Evolutionary conservation across 2,797 vertebrate species (phyloP), one percentile per base, ranked within the genome.

Genomic region (Vireo griseus): DNA sequence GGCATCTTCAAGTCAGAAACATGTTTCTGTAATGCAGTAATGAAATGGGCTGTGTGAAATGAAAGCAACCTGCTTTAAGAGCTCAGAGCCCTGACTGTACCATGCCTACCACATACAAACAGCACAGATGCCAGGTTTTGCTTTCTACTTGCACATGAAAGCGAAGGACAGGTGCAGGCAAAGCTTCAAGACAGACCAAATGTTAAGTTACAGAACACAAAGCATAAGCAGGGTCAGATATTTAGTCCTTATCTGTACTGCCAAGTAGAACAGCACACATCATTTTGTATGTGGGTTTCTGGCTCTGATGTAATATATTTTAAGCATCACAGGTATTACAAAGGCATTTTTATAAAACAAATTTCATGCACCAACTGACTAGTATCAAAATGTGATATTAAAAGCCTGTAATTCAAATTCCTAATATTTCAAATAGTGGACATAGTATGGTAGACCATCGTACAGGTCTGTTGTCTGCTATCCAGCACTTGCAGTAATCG

Each of bases 401-500:
- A 80, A 76, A 72, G 44, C 57, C 77, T 83, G 54, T 11, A 80
- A 92, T 40, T 85, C 12, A 72, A 87, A 83, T 61, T 63, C 35
- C 48, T 71, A 87, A 19, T 35, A 69, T 86, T 89, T 87, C n/a
- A 86, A 71, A 59, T 45, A 35, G 94, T 51, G 61, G 82, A 75
- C 24, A 90, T 65, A 74, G 28, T 71, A 92, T 3, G 31, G 45
- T 74, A 77, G 88, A 95, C 58, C 85, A 96, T 96, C 99, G 92
- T 98, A 99, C 99, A 90, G 99, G 99, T 90, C 99, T 99, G 95
- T 99, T 99, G 97, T 99, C 99, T 14, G 99, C 99, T 97, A 99
- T 99, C 99, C 99, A 99, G 95, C 99, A 99, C 96, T 99, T 99
- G 98, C 99, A 99, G 97, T 99, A 99, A 96, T 99, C 98, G 79